Evolutionary conservation across 2,888 invertebrate species (phyloP), one percentile per base, ranked within the genome.

Genomic region (Drosophila parthenogenetica): DNA sequence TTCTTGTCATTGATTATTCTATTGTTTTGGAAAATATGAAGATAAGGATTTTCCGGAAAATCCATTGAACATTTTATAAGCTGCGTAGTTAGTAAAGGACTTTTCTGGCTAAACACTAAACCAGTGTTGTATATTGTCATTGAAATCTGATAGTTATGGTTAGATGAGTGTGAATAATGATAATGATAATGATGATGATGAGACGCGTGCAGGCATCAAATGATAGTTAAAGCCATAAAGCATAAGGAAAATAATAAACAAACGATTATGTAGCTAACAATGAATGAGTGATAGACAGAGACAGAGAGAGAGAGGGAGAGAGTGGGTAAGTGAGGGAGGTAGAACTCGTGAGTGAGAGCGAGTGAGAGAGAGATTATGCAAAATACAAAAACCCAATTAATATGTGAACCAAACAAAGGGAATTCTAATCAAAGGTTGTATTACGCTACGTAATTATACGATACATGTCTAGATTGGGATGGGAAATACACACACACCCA

Each of bases 351-450:
- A 10, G 22, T 4, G 43, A 43, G 54, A n/a, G 42, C 17, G 43
- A 29, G 29, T n/a, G 43, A 43, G 42, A 45, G 19, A 29, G 19
- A 29, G 19, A 14, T 32, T 57, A 70, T 57, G 59, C 71, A 58
- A 63, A 42, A 45, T 46, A 72, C 58, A 55, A 61, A 54, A 51
- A 65, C 43, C 32, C 58, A 77, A 77, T 64, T 53, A 68, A 77
- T 29, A 67, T 70, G 48, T 67, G 37, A 69, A 69, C 66, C 37
- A 64, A 81, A 80, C 72, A 78, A 79, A 57, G 57, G 25, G 35
- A 48, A 43, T 37, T 73, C 69, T 57, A 65, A 72, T 84, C 68
- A 79, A 77, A 83, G 61, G 78, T 65, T 45, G 50, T 46, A 37
- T 55, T 57, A 46, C 57, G 57, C 57, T 57, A 57, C 46, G 46